Conservation (phyloP, 1,140 invertebrate species). For the Drosophila prosaltans region DNA sequence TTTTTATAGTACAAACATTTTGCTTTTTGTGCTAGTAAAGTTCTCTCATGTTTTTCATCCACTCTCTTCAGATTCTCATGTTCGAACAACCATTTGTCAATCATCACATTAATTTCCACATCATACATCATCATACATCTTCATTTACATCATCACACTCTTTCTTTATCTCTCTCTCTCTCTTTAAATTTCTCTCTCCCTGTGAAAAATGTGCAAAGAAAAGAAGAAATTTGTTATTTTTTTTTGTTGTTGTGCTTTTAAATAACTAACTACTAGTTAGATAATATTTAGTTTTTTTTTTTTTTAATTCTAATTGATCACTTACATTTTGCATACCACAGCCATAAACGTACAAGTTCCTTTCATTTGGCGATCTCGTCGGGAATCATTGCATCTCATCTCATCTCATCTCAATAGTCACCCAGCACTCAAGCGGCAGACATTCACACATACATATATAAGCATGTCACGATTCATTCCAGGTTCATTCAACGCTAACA, state of each 20-base stretch:
- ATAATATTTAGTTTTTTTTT: slow-evolving; percentile 28
- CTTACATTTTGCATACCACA: slow-evolving; percentile 71
- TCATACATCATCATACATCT: slow-evolving; percentile 58
- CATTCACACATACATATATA: slow-evolving; percentile 22
- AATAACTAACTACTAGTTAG: slow-evolving; percentile 32
- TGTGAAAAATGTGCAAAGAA: slow-evolving; percentile 57
- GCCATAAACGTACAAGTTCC: slow-evolving; percentile 50
- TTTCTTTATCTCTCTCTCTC: slow-evolving; percentile 20
- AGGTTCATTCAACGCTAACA: slow-evolving; percentile 36
- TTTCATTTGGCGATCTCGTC: slow-evolving; percentile 25
- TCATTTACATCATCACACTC: slow-evolving; percentile 45
- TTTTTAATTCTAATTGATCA: slow-evolving; percentile 49
- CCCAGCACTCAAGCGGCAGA: slow-evolving; percentile 46
- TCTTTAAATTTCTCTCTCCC: slow-evolving; percentile 44
- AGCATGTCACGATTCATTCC: slow-evolving; percentile 20
- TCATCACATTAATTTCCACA: slow-evolving; percentile 43
- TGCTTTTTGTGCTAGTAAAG: slow-evolving; percentile 53
- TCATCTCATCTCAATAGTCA: slow-evolving; percentile 23
- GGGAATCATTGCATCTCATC: slow-evolving; percentile 5
- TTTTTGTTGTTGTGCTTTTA: not conserved
- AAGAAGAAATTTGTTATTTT: slow-evolving; percentile 33
- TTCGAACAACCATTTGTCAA: slow-evolving; percentile 55
- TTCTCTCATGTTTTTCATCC: slow-evolving; percentile 21
- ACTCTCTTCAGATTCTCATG: slow-evolving; percentile 27
- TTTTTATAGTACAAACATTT: slow-evolving; percentile 40